Evolutionary conservation across 2,113 vertebrate genomes (phyloP), one percentile per base, ranked within the genome.

Genomic region (Heloderma charlesbogerti): DNA sequence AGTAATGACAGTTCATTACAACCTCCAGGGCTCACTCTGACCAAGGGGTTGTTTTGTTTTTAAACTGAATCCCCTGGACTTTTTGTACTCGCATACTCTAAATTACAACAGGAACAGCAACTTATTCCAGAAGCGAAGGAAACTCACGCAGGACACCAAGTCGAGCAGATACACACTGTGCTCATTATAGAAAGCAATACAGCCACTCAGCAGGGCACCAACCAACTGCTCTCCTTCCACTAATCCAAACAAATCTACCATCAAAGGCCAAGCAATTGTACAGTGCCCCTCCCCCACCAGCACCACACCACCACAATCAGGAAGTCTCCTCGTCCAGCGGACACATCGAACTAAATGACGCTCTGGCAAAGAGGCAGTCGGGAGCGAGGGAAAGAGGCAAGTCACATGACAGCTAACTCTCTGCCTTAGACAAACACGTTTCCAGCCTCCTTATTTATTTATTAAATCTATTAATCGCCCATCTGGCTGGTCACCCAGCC

Each of bases 201-300:
- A 88, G 94, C 80, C 78, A 75, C 89, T 29, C 74, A 94, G 93
- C 95, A 95, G 96, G 94, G 95, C 92, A 94, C 78, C 92, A 96
- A 95, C 89, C 96, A 96, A 91, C 74, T 88, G 87, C 82, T 84
- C 72, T 43, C 74, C 78, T 91, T 95, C 69, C 90, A 90, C 90
- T 95, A 96, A 96, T 95, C 93, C 95, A 95, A 96, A 95, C 92
- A 95, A 96, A 96, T 96, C 94, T 93, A 93, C 34, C 87, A 91
- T 77, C 93, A 93, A 84, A 92, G 90, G 45, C 87, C 89, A 84
- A 13, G 84, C 54, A 79, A 86, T 85, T 57, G 48, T 54, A 34
- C 74, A 79, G 60, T 78, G 72, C 43, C 72, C 83, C 45, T 79
- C 79, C 90, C 85, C 91, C 94, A 80, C 89, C 95, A 94, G 91